Percentiles rank a stretch among this genome's conserved stretches.
phyloP scores from a whole-genome alignment of 2,797 vertebrate genomes.

The Halcyon leucocephala region DNA sequence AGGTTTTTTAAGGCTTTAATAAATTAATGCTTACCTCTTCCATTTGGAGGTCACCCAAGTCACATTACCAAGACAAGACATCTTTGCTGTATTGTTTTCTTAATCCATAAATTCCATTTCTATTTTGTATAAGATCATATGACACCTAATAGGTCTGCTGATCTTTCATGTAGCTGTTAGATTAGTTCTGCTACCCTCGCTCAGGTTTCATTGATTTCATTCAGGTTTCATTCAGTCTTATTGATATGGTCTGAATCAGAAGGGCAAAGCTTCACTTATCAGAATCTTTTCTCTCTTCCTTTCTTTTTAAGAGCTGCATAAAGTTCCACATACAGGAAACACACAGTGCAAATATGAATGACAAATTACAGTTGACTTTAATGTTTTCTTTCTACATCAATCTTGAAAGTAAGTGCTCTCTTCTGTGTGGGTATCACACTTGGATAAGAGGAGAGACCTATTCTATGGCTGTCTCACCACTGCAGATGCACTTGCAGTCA shows the following conservation, averaged over 20 bases:
- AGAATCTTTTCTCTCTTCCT: background rate
- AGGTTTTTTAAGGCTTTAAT: background rate
- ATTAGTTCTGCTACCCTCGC: background rate
- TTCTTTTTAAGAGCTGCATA: background rate
- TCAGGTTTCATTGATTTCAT: background rate
- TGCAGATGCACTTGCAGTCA: background rate
- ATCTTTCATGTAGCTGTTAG: background rate
- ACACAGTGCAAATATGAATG: background rate
- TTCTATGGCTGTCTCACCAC: background rate
- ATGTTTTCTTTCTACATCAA: background rate
- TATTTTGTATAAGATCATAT: background rate
- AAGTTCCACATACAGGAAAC: slow-evolving; percentile 2
- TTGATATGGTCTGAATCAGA: background rate
- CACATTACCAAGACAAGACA: background rate
- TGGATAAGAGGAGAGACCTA: background rate
- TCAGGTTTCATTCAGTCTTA: background rate
- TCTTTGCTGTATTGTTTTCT: background rate
- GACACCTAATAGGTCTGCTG: background rate
- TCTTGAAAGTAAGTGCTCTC: background rate
- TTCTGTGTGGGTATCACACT: background rate
- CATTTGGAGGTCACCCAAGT: background rate
- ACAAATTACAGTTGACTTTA: background rate
- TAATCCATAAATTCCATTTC: background rate
- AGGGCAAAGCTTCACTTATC: background rate
- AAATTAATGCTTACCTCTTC: background rate